A percentile compares a stretch with the other conserved stretches of the same genome.
Conservation (phyloP, 2,113 vertebrate species). For the Cavia porcellus region DNA sequence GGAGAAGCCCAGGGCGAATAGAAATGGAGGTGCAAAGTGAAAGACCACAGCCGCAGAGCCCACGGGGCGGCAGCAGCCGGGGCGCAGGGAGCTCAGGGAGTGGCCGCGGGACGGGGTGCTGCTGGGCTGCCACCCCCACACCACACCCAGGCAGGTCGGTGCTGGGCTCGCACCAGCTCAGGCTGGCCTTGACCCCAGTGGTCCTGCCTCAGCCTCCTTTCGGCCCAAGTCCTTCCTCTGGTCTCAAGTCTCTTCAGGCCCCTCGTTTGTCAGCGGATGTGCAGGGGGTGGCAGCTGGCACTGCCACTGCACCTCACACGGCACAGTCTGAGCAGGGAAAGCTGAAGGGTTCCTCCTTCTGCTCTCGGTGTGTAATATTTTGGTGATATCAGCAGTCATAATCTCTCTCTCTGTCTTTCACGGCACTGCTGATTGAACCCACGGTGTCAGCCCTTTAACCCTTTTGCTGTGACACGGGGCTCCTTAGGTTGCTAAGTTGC, state of each 20-base stretch:
- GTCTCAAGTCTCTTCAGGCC: neutral
- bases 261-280: too few species aligned
- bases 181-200: neutral
- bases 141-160: neutral
- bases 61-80: too few species aligned
- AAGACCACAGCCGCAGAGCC: too few species aligned
- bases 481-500: neutral
- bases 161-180: neutral
- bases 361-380: neutral
- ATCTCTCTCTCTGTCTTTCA: neutral
- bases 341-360: neutral
- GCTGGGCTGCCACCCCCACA: too few species aligned
- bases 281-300: neutral
- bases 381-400: neutral
- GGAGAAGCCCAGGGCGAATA: too few species aligned
- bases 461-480: neutral
- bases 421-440: neutral
- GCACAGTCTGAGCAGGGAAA: neutral
- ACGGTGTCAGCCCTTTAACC: neutral
- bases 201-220: neutral
- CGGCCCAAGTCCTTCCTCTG: neutral
- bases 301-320: neutral
- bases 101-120: too few species aligned
- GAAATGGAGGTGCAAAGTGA: too few species aligned
- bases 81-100: too few species aligned